These are phyloP conservation scores for Dipodomys stephensi DNA, from an alignment of 2,113 vertebrate genomes.

Conservation along the genomic window DNA sequence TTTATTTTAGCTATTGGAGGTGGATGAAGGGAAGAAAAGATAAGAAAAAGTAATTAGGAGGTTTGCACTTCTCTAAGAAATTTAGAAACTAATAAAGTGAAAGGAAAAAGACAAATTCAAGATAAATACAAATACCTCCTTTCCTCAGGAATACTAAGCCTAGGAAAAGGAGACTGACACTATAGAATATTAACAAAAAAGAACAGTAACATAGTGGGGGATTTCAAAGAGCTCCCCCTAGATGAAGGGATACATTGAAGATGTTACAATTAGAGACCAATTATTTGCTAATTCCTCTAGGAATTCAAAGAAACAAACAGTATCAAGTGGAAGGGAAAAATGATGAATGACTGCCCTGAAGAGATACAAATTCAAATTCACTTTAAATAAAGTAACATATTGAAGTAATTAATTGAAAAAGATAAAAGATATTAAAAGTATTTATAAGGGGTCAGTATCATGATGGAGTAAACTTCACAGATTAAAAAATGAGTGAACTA, in stretches of 20 bases:
- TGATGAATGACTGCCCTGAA: not conserved
- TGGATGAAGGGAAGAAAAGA: not conserved
- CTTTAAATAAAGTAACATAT: not conserved
- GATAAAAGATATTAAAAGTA: not conserved
- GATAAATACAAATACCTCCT: not conserved
- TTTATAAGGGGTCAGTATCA: not conserved
- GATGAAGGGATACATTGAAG: not conserved
- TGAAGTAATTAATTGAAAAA: not conserved
- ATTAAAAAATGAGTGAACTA: not conserved
- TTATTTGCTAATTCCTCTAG: not conserved
- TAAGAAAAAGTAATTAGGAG: not conserved
- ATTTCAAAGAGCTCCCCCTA: not conserved
- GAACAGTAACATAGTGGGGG: fast-evolving
- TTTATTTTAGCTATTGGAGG: not conserved
- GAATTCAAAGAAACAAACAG: not conserved
- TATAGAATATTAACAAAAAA: not conserved
- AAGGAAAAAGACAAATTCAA: not conserved
- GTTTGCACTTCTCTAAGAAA: not conserved
- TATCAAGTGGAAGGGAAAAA: not conserved
- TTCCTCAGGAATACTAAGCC: not conserved
- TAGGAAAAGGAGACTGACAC: not conserved
- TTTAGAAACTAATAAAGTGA: not conserved
- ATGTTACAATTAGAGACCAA: not conserved
- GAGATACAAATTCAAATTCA: not conserved
- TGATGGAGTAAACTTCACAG: not conserved